phyloP scores from a whole-genome alignment of 2,888 invertebrate species.

The Leptinotarsa haldemani region DNA sequence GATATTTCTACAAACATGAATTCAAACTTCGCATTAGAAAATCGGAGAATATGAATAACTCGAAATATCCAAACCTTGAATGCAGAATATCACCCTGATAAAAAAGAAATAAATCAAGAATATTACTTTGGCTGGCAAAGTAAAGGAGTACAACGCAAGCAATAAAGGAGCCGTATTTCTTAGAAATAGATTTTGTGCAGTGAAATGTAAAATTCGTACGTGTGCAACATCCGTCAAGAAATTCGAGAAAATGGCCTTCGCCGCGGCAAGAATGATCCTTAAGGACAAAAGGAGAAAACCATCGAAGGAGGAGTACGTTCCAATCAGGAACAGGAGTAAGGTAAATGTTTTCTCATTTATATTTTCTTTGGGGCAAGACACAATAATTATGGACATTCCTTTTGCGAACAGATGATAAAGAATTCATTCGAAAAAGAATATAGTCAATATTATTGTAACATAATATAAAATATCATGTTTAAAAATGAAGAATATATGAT shows the following conservation, averaged over 20 bases:
- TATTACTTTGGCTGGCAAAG: neutral
- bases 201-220: slow-evolving; percentile 17
- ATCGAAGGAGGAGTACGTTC: slow-evolving; percentile 83
- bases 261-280: slow-evolving; percentile 85
- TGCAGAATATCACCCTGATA: neutral
- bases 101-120: slow-evolving; percentile 12
- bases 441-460: too few species aligned
- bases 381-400: neutral
- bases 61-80: slow-evolving; percentile 9
- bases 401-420: neutral
- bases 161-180: slow-evolving; percentile 24
- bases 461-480: too few species aligned
- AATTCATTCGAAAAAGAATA: too few species aligned
- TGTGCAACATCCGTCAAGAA: slow-evolving; percentile 15
- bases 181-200: slow-evolving; percentile 11
- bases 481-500: too few species aligned
- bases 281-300: slow-evolving; percentile 85
- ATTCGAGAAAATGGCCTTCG: slow-evolving; percentile 79
- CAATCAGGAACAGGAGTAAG: slow-evolving; percentile 80
- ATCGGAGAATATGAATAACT: neutral
- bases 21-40: neutral
- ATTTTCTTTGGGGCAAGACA: neutral
- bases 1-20: too few species aligned
- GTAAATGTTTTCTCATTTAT: slow-evolving; percentile 66
- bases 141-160: slow-evolving; percentile 13